Base-by-base conservation (phyloP, 1,140 invertebrate species). In the Drosophila jambulina region DNA sequence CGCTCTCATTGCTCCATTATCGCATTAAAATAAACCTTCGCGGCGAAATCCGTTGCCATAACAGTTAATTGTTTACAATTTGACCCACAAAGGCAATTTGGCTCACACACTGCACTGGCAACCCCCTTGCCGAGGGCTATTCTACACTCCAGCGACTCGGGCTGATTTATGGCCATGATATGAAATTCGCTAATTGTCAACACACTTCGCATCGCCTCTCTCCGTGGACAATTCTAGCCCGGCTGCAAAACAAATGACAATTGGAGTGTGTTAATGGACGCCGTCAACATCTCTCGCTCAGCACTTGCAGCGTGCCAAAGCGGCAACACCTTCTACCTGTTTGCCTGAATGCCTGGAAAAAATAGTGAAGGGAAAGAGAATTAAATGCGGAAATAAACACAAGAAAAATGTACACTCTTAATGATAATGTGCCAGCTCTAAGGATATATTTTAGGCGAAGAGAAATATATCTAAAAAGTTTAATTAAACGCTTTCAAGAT, bases 191-290 rank as follows among this genome's bases (percentile, higher is more conserved):
- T 86, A 82, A 86, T 82, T 86, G 83, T 76, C 61, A 76, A 48
- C 68, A 64, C 74, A 71, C 70, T 60, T 36, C 67, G 45, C 42
- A 23, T 46, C 48, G 48, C 25, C 53, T 32, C 27, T 15, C 40
- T 56, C 49, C 65, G 62, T 49, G 53, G 67, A 49, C 70, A 43
- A 74, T 68, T 82, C 61, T 67, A 57, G 79, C 59, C 42, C 65
- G 51, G 45, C 65, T 58, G 58, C 78, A 82, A 87, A 86, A 87
- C 75, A 86, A 84, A 84, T 84, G 82, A 86, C 83, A 86, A 87
- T 79, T 82, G 80, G 82, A 86, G 79, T 87, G 81, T 84, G 81
- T 84, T 84, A 84, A 85, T 85, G 59, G 82, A 72, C 43, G 27
- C 59, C 42, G 61, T 57, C 61, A 72, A 49, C 70, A 76, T 74